These are phyloP conservation scores for Cotesia congregata DNA, from an alignment of 2,888 invertebrate species.

Conservation along the genomic window DNA sequence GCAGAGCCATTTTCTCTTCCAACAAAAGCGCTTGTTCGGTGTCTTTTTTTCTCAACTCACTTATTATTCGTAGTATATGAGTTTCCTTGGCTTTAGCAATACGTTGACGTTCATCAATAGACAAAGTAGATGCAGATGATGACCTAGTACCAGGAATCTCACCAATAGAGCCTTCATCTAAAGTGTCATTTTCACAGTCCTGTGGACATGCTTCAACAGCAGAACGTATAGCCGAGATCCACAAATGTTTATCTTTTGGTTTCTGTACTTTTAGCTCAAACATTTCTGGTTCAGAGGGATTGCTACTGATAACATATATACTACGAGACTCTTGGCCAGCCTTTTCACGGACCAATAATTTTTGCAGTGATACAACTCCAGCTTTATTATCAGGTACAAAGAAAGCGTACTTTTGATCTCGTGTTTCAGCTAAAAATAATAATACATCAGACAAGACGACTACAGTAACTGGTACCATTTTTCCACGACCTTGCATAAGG, in stretches of 20 bases:
- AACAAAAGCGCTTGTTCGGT: slow-evolving; percentile 86
- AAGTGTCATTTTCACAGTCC: slow-evolving; percentile 79
- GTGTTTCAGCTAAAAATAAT: slow-evolving; percentile 90
- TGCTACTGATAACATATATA: slow-evolving; percentile 93
- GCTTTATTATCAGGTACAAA: slow-evolving; percentile 96
- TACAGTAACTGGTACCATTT: slow-evolving; percentile 89
- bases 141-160: slow-evolving; percentile 59
- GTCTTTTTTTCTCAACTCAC: slow-evolving; percentile 89
- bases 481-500: slow-evolving; percentile 91
- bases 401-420: slow-evolving; percentile 92
- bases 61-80: slow-evolving; percentile 87
- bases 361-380: slow-evolving; percentile 92
- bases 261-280: slow-evolving; percentile 90
- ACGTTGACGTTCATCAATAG: slow-evolving; percentile 84
- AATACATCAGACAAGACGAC: slow-evolving; percentile 93
- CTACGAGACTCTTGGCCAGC: slow-evolving; percentile 91
- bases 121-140: slow-evolving; percentile 61
- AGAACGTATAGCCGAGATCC: slow-evolving; percentile 90
- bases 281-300: slow-evolving; percentile 94
- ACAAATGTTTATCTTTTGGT: slow-evolving; percentile 89
- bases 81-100: slow-evolving; percentile 83
- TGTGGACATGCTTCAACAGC: slow-evolving; percentile 91
- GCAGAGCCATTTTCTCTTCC: slow-evolving; percentile 90
- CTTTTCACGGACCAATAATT: slow-evolving; percentile 92
- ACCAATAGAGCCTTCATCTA: slow-evolving; percentile 54